Base-by-base conservation (phyloP, 2,888 invertebrate genomes). In the Parascotia fuliginaria region DNA sequence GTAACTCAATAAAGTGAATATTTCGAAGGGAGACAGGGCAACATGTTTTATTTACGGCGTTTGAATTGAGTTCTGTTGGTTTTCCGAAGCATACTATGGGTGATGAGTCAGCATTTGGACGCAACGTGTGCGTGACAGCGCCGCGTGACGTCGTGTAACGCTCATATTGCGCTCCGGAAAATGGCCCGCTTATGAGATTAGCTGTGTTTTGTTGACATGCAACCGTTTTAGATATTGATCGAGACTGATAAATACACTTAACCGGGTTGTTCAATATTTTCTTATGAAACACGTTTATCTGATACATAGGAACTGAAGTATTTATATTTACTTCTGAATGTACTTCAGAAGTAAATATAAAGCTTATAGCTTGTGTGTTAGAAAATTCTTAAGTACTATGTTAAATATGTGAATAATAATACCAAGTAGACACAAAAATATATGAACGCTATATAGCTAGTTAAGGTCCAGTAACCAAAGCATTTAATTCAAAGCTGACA, bases 41-140 rank as follows among this genome's bases (percentile, higher is more conserved):
- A 79, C 91, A 90, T 91, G 89, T 91, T 91, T 92, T 91, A 91
- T 92, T 92, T 90, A 92, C 91, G 89, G 88, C 83, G 65, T 84
- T 90, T 83, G 88, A 87, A 89, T 90, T 83, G 83, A 76, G 79
- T 85, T 82, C 81, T 81, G 80, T 82, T 82, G 79, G 81, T 87
- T 88, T 88, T 65, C 69, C 62, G 59, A 81, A 59, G 53, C 46
- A 60, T 60, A 42, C 78, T 80, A 72, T 73, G 64, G 72, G 59
- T 65, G 73, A 70, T 82, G 83, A 80, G 75, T 79, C 81, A 77
- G 78, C 80, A 50, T 63, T 72, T 55, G 66, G 75, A 45, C 64
- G 77, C 78, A 76, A 68, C 69, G 77, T 85, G 85, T 77, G 76
- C 76, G 77, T 86, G 86, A 83, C 87, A 81, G 77, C 55, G 39